A percentile compares a stretch with the other conserved stretches of the same genome.
These are phyloP conservation scores for Cassiopea xamachana DNA, from an alignment of 30 jellyfish, hydroid and myxozoan genomes.

Conservation along the genomic window DNA sequence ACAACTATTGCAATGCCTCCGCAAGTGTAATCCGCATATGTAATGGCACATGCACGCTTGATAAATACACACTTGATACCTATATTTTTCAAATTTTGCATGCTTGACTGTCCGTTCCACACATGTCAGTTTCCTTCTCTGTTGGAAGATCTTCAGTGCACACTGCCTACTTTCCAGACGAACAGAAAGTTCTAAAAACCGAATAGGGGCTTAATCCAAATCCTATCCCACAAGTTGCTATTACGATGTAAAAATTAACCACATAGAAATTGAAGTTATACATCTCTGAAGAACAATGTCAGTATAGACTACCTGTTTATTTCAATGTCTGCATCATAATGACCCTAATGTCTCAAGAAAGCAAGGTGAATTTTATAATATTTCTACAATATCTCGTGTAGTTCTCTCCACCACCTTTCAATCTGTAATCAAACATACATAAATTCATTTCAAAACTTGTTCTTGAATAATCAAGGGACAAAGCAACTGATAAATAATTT, in stretches of 20 bases:
- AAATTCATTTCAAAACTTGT: neutral
- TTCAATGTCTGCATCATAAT: conserved; percentile 9
- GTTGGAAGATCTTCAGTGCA: neutral
- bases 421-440: conserved; percentile 31
- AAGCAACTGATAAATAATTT: neutral
- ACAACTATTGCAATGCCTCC: neutral
- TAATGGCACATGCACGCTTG: neutral
- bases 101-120: neutral
- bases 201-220: neutral
- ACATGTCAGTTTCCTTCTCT: neutral
- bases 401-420: conserved; percentile 73
- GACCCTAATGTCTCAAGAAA: neutral
- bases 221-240: neutral
- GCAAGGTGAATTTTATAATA: conserved; percentile 8
- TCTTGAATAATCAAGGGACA: neutral
- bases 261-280: neutral
- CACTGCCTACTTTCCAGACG: neutral
- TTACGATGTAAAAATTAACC: neutral
- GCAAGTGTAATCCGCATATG: neutral
- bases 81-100: neutral
- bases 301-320: neutral
- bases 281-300: neutral
- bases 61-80: neutral
- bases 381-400: conserved; percentile 41
- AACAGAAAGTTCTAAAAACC: neutral